A percentile compares a stretch with the other conserved stretches of the same genome.
Evolutionary conservation across 2,888 invertebrate species (phyloP).

Genomic region (Elaeidobius kamerunicus): DNA sequence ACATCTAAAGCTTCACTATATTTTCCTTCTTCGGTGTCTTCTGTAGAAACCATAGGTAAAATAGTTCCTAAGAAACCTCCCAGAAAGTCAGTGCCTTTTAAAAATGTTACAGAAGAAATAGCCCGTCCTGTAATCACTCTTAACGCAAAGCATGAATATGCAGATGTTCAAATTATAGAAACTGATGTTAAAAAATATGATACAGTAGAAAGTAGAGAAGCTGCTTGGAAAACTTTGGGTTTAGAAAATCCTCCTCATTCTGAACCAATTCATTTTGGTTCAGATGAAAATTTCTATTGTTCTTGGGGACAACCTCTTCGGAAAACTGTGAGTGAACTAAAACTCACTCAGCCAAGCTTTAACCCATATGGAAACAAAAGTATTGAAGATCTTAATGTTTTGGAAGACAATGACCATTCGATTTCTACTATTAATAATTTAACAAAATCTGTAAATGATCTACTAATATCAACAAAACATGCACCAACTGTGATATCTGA

Average conservation of each 20-base stretch:
- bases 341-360: slow-evolving; percentile 3
- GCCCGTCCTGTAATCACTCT: slow-evolving; percentile 10
- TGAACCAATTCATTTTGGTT: slow-evolving; percentile 55
- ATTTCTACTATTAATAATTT: too few relatives aligned
- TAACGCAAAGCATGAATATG: slow-evolving; percentile 40
- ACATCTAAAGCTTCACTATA: neutral
- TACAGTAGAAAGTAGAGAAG: slow-evolving; percentile 69
- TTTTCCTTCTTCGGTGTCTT: slow-evolving; percentile 6
- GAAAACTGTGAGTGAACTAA: slow-evolving; percentile 9
- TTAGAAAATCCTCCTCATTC: slow-evolving; percentile 70
- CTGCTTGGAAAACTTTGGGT: slow-evolving; percentile 81
- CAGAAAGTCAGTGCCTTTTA: slow-evolving; percentile 41
- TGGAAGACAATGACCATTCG: too few relatives aligned
- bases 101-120: slow-evolving; percentile 5
- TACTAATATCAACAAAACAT: slow-evolving; percentile 5
- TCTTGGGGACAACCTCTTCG: slow-evolving; percentile 46
- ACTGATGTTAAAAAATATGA: slow-evolving; percentile 61
- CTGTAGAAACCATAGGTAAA: slow-evolving; percentile 18
- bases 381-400: slow-evolving; percentile 6
- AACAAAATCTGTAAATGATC: slow-evolving; percentile 5
- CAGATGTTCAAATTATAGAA: slow-evolving; percentile 45
- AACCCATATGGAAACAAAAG: slow-evolving; percentile 43
- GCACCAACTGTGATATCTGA: slow-evolving; percentile 57
- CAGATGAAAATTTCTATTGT: slow-evolving; percentile 48
- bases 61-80: slow-evolving; percentile 44